Conservation (phyloP, 1,140 invertebrate species). For the Phymorhynchus buccinoides region DNA sequence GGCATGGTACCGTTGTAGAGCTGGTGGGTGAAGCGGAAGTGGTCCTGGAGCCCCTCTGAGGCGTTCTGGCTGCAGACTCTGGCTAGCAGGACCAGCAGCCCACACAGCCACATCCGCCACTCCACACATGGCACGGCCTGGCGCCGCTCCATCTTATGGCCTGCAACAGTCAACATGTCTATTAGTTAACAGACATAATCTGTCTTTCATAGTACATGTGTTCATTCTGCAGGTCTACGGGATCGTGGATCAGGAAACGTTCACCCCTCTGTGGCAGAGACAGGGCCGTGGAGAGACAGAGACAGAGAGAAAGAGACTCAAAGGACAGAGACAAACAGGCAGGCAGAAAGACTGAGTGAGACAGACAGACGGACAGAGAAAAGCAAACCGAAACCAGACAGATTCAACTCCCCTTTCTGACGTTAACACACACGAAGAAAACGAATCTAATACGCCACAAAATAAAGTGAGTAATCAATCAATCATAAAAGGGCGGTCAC, state of each 20-base stretch:
- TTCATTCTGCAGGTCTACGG: background rate
- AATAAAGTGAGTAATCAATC: background rate
- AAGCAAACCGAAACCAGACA: no score
- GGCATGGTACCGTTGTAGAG: conserved; percentile 92
- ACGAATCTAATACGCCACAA: no score
- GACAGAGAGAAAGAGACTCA: background rate
- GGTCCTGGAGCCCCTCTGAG: conserved; percentile 9
- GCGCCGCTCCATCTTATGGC: conserved; percentile 32
- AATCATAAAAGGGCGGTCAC: background rate
- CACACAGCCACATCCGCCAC: conserved; percentile 33
- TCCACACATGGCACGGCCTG: conserved; percentile 36
- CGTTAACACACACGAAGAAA: background rate
- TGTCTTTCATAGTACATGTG: background rate
- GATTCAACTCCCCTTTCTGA: no score
- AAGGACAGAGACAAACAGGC: background rate
- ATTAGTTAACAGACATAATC: background rate
- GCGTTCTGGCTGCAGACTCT: conserved; percentile 1
- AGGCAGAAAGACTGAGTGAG: no score
- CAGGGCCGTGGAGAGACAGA: background rate
- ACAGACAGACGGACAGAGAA: background rate
- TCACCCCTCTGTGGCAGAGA: background rate
- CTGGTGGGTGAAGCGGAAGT: conserved; percentile 79
- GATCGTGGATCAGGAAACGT: no score
- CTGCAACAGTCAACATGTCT: conserved; percentile 15
- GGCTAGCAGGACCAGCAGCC: conserved; percentile 12